Base-by-base conservation (phyloP, 2,797 vertebrate species). In the Micromesistius poutassou region DNA sequence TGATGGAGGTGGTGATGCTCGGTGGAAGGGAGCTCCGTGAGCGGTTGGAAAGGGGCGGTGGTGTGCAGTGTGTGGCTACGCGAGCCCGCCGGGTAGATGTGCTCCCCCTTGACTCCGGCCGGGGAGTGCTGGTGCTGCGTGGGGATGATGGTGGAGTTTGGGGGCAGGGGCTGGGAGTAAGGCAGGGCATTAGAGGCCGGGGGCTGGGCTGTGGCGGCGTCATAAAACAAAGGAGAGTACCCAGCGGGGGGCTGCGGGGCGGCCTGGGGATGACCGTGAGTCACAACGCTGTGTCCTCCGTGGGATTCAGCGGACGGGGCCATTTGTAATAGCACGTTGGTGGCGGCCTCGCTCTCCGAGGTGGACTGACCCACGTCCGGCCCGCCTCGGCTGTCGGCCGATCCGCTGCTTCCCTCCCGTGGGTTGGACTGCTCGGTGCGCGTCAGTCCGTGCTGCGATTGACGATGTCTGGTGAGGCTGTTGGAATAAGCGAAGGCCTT, bases 401-500 rank as follows among this genome's bases (percentile, higher is more conserved):
- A 82, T 2, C 87, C 89, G 50, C 84, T 84, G 83, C 86, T 85
- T 82, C 91, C 91, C 79, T 94, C 94, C 85, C 93, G 93, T 19
- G 90, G 88, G 83, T 93, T 93, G 16, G 91, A 40, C 19, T 89
- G 84, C 38, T 94, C 94, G 36, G 85, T 62, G 31, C 94, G 93
- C 76, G 93, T 90, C 78, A 95, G 91, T 16, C 94, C 95, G 74
- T 95, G 95, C 92, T 98, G 97, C 1, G 94, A 95, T 74, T 96
- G 95, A 84, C 94, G 94, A 85, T 98, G 97, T 79, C 97, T 95
- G 77, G 96, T 97, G 81, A 98, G 95, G 85, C 96, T 97, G 19
- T 97, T 97, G 12, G 97, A 95, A 86, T 97, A 97, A 76, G 95
- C 92, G 78, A 98, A 98, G 0, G 96, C 95, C 88, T 98, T 97